phyloP scores from a whole-genome alignment of 2,113 vertebrate species.

The Pheucticus melanocephalus region DNA sequence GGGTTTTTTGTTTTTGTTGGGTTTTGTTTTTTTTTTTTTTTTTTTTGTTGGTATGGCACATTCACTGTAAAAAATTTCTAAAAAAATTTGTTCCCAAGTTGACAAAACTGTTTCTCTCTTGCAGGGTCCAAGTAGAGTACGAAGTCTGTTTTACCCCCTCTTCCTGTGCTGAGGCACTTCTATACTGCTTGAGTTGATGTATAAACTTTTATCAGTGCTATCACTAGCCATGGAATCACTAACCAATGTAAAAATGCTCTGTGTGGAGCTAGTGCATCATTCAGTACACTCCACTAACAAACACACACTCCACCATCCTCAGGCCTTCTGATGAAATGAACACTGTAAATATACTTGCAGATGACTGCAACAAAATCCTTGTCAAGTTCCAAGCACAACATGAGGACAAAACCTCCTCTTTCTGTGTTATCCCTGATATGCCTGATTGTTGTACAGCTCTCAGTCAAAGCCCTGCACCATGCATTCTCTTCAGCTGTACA shows the following conservation, averaged over 20 bases:
- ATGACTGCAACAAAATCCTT: background rate
- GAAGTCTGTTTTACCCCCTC: background rate
- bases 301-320: background rate
- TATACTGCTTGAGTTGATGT: background rate
- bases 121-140: background rate
- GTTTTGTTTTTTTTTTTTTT: background rate
- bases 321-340: background rate
- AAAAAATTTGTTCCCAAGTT: background rate
- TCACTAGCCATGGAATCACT: background rate
- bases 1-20: background rate
- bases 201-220: background rate
- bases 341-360: background rate
- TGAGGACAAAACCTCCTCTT: rapidly evolving
- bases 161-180: background rate
- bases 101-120: background rate
- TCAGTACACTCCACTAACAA: rapidly evolving
- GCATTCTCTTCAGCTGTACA: background rate
- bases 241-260: background rate
- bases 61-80: background rate
- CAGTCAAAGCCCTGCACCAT: rapidly evolving
- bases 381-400: background rate
- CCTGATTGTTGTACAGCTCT: background rate
- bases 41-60: background rate
- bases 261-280: background rate
- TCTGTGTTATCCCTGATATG: rapidly evolving